A percentile compares a stretch with the other conserved stretches of the same genome.
phyloP scores from a whole-genome alignment of 2,888 invertebrate genomes.

The Drosophila algonquin region DNA sequence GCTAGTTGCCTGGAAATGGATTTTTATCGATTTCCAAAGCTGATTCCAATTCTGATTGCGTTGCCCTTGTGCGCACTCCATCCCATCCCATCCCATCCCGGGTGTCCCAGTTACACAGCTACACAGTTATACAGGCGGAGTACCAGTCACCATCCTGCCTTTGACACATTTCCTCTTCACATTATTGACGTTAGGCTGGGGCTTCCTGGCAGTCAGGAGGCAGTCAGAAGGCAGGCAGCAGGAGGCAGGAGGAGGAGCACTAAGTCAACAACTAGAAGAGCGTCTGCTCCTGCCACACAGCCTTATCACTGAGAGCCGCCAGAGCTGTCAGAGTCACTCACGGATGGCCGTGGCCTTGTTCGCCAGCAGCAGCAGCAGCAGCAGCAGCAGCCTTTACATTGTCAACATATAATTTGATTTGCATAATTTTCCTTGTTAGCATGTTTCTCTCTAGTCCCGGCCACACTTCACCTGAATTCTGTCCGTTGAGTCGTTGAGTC shows the following conservation, averaged over 20 bases:
- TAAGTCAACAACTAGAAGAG: slow-evolving; percentile 32
- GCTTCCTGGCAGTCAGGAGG: slow-evolving; percentile 11
- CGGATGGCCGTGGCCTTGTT: slow-evolving; percentile 48
- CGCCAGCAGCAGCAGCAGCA: slow-evolving; percentile 15
- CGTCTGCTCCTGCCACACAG: slow-evolving; percentile 23
- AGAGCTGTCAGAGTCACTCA: slow-evolving; percentile 35
- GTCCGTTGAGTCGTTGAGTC: not conserved
- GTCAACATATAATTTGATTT: slow-evolving; percentile 81
- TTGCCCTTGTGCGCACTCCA: slow-evolving; percentile 39
- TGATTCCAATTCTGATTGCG: slow-evolving; percentile 44
- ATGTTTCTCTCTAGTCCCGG: slow-evolving; percentile 26
- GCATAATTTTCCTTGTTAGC: slow-evolving; percentile 77
- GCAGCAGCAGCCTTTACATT: slow-evolving; percentile 67
- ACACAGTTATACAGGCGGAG: not conserved
- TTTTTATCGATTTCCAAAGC: slow-evolving; percentile 73
- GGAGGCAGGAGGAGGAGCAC: slow-evolving; percentile 15
- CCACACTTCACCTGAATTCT: slow-evolving; percentile 35
- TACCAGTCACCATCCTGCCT: slow-evolving; percentile 34
- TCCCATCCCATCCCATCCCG: slow-evolving; percentile 20
- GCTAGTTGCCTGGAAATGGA: slow-evolving; percentile 65
- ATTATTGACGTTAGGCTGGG: slow-evolving; percentile 64
- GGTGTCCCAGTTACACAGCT: not conserved
- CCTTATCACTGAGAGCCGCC: slow-evolving; percentile 26
- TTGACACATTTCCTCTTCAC: slow-evolving; percentile 55
- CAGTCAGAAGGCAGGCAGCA: no score